phyloP scores from a whole-genome alignment of 1,140 invertebrate genomes.

The Bombus pascuorum region DNA sequence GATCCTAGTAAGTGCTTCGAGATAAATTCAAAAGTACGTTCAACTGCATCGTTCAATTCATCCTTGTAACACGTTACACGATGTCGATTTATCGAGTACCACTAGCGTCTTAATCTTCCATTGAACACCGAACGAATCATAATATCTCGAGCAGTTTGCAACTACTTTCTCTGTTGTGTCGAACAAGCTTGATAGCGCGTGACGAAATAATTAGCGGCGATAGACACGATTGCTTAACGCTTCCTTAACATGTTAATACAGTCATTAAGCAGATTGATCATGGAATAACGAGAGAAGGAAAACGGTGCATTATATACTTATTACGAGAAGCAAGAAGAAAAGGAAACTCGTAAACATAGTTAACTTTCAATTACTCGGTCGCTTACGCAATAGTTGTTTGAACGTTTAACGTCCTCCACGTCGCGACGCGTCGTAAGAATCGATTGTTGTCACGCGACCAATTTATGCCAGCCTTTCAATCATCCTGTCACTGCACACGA shows the following conservation, averaged over 20 bases:
- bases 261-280: too few relatives aligned
- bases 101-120: slow-evolving; percentile 18
- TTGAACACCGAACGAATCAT: slow-evolving; percentile 37
- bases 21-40: background rate
- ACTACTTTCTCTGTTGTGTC: slow-evolving; percentile 33
- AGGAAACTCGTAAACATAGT: background rate
- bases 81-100: background rate
- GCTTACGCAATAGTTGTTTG: slow-evolving; percentile 3
- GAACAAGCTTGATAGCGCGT: slow-evolving; percentile 35
- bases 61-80: background rate
- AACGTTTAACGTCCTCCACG: background rate
- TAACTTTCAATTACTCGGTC: slow-evolving; percentile 8
- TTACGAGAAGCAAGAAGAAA: background rate
- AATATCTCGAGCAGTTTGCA: slow-evolving; percentile 11
- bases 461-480: slow-evolving; percentile 37
- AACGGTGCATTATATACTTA: background rate
- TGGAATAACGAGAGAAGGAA: background rate
- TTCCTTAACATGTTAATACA: slow-evolving; percentile 17
- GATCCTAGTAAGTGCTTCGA: background rate
- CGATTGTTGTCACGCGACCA: slow-evolving; percentile 23
- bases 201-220: slow-evolving; percentile 45
- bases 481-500: slow-evolving; percentile 22
- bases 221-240: slow-evolving; percentile 32
- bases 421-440: background rate
- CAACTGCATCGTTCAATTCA: background rate